Evolutionary conservation across 2,113 vertebrate species (phyloP), one percentile per base, ranked within the genome.

Genomic region (Tyto alba): DNA sequence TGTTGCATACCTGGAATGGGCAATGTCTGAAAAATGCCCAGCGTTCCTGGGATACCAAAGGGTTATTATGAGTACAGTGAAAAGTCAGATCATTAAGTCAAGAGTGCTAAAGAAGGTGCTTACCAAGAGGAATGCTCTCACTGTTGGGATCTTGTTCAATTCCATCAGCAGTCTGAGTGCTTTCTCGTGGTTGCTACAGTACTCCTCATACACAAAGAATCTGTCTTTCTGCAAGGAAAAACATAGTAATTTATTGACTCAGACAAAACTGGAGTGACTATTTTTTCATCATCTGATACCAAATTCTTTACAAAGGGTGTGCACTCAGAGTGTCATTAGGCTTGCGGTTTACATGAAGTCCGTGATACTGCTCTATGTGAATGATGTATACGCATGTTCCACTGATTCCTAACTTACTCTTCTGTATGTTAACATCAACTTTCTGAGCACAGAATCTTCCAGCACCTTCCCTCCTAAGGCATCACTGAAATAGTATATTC

Each of bases 101-200:
- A 95, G 82, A 64, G 92, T 11, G 34, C 88, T 59, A 73, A 25
- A 68, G 53, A 83, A 55, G 62, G 73, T 79, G 89, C 99, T 99
- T 96, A 99, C 99, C 99, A 99, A 88, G 8, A 99, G 98, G 97
- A 99, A 99, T 95, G 99, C 98, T 60, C 99, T 98, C 92, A 99
- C 98, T 45, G 98, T 89, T 16, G 99, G 98, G 94, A 99, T 98
- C 98, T 99, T 99, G 98, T 99, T 99, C 47, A 99, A 98, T 93
- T 99, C 99, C 98, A 99, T 99, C 76, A 99, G 98, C 88, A 99
- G 98, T 71, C 99, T 97, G 95, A 99, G 97, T 66, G 99, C 99
- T 97, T 99, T 99, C 98, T 99, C 99, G 0, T 99, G 99, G 97
- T 99, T 99, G 95, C 99, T 99, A 97, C 99, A 99, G 96, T 99